Percentiles rank a stretch among this genome's conserved stretches.
phyloP scores from a whole-genome alignment of 2,113 vertebrate species.

The Thamnophis sirtalis region DNA sequence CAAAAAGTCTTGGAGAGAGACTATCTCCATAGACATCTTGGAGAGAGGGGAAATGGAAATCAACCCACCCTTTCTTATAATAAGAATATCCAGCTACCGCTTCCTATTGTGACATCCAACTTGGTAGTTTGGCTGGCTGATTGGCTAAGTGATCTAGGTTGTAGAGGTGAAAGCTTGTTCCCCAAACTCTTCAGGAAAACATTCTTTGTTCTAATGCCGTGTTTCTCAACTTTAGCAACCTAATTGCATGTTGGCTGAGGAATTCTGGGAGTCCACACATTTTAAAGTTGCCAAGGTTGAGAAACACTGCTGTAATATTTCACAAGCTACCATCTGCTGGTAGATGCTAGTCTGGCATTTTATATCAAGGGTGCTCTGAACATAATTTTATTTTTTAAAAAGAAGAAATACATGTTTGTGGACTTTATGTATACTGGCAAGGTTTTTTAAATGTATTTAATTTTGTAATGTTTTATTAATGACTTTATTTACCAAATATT shows the following conservation, averaged over 20 bases:
- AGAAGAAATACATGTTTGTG: slow-evolving; percentile 73
- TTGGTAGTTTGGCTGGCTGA: not conserved
- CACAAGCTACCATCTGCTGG: slow-evolving; percentile 57
- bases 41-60: slow-evolving; percentile 33
- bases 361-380: slow-evolving; percentile 82
- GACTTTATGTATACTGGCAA: slow-evolving; percentile 78
- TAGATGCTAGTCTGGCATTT: slow-evolving; percentile 68
- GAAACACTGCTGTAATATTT: slow-evolving; percentile 32
- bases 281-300: not conserved
- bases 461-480: slow-evolving; percentile 79
- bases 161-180: slow-evolving; percentile 20
- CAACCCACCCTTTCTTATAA: slow-evolving; percentile 1
- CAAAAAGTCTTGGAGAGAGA: not conserved
- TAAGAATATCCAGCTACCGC: slow-evolving; percentile 28
- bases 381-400: slow-evolving; percentile 77
- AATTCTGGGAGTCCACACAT: not conserved
- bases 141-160: slow-evolving; percentile 25
- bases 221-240: not conserved
- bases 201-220: slow-evolving; percentile 18
- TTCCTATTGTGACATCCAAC: slow-evolving; percentile 36
- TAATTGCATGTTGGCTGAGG: not conserved
- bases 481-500: slow-evolving; percentile 79
- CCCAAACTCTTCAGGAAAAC: slow-evolving; percentile 46
- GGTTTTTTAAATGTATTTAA: slow-evolving; percentile 80
- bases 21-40: not conserved